Base-by-base conservation (phyloP, 2,888 invertebrate genomes). In the Timema cristinae region DNA sequence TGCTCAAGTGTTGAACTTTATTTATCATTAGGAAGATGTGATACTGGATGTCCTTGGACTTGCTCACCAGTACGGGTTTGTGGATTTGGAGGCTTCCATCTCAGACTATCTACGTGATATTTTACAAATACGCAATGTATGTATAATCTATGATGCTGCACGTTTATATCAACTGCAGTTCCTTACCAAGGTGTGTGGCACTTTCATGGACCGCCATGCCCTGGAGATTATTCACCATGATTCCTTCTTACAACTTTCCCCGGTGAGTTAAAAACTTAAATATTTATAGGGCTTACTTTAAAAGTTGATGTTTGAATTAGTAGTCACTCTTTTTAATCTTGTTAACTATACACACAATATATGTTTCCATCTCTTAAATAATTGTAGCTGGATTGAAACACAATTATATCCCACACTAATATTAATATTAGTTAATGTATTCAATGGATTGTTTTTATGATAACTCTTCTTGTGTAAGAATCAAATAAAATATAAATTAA, bases 51-150 rank as follows among this genome's bases (percentile, higher is more conserved):
- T 73, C 15, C 82, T 91, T 16, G 97, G 96, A 7, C 86, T 99
- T 81, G 94, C 97, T 52, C 96, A 99, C 85, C 93, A 97, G 81
- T 99, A 97, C 84, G 97, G 97, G 73, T 97, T 99, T 84, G 89
- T 87, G 73, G 94, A 96, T 81, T 83, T 99, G 76, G 97, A 98
- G 85, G 84, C 89, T 0, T 91, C 97, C 50, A 93, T 99, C 77
- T 97, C 97, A 0, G 95, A 97, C 79, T 97, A 97, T 83, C 85
- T 99, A 69, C 89, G 93, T 76, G 93, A 95, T 80, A 90, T 94
- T 79, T 85, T 99, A 72, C 92, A 92, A 70, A 86, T 94, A 70
- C 87, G 90, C 78, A 99, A 98, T 83, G 95, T 97, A 0, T 98
- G 97, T 83, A 88, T 93, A n/a, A 94, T 99, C 77, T 90, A 96